These are phyloP conservation scores for Heliconius hewitsoni DNA, from an alignment of 1,140 invertebrate species.

Conservation along the genomic window DNA sequence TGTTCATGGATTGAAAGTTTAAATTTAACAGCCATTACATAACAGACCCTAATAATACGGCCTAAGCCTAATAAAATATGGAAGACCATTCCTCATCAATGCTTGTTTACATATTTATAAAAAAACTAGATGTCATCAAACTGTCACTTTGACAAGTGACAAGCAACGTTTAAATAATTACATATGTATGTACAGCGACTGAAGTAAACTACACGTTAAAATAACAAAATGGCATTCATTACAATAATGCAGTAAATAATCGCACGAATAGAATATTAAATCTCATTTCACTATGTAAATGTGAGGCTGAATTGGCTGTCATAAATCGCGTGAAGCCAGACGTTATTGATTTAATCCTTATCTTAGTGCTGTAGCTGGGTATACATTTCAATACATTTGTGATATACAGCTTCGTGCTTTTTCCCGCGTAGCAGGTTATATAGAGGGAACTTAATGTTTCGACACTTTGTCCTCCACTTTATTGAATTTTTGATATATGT, in stretches of 20 bases:
- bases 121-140: not conserved
- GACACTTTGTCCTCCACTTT: not conserved
- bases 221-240: not conserved
- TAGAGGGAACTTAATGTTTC: not conserved
- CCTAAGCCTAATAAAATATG: not conserved
- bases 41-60: too few relatives aligned
- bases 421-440: not conserved
- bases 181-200: not conserved
- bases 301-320: slow-evolving; percentile 13
- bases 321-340: slow-evolving; percentile 30
- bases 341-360: slow-evolving; percentile 33
- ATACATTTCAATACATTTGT: slow-evolving; percentile 9
- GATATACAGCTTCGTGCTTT: not conserved
- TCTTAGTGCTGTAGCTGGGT: slow-evolving; percentile 22
- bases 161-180: not conserved
- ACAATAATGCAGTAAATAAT: not conserved
- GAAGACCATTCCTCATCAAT: not conserved
- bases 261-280: slow-evolving; percentile 10
- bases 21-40: too few relatives aligned
- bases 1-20: too few relatives aligned
- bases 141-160: slow-evolving; percentile 2
- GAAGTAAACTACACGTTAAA: not conserved
- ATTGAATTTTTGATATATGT: not conserved
- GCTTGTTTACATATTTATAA: not conserved
- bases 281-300: slow-evolving; percentile 11